These are phyloP conservation scores for Melanostoma scalare DNA, from an alignment of 2,888 invertebrate species.

Conservation along the genomic window DNA sequence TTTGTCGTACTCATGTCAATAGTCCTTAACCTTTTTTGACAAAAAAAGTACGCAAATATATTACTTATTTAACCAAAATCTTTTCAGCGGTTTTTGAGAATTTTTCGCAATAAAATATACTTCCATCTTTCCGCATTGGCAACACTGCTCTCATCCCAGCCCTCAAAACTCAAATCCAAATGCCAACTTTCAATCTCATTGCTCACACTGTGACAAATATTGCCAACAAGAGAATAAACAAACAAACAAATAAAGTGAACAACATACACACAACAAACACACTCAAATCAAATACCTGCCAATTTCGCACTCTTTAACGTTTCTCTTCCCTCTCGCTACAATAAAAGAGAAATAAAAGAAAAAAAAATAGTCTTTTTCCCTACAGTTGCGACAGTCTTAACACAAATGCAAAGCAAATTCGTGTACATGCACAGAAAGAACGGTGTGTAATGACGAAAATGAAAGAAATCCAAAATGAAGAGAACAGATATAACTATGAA, in stretches of 20 bases:
- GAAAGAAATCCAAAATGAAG: background rate
- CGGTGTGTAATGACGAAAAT: constrained; percentile 10
- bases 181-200: constrained; percentile 58
- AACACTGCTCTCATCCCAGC: background rate
- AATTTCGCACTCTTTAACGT: background rate
- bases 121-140: background rate
- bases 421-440: constrained; percentile 11
- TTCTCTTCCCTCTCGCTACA: background rate
- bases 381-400: background rate
- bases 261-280: constrained; percentile 28
- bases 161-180: constrained; percentile 36
- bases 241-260: constrained; percentile 46
- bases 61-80: too few relatives aligned
- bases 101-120: too few relatives aligned
- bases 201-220: constrained; percentile 58
- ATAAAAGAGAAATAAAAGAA: too few relatives aligned
- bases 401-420: background rate
- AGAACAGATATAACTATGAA: constrained; percentile 7
- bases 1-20: too few relatives aligned
- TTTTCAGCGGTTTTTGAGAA: too few relatives aligned
- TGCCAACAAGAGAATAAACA: constrained; percentile 53
- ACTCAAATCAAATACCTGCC: constrained; percentile 53
- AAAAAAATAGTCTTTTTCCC: background rate
- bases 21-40: too few relatives aligned
- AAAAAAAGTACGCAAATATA: too few relatives aligned